Evolutionary conservation across 2,888 invertebrate genomes (phyloP).

Genomic region (Drosophila villosipedis): DNA sequence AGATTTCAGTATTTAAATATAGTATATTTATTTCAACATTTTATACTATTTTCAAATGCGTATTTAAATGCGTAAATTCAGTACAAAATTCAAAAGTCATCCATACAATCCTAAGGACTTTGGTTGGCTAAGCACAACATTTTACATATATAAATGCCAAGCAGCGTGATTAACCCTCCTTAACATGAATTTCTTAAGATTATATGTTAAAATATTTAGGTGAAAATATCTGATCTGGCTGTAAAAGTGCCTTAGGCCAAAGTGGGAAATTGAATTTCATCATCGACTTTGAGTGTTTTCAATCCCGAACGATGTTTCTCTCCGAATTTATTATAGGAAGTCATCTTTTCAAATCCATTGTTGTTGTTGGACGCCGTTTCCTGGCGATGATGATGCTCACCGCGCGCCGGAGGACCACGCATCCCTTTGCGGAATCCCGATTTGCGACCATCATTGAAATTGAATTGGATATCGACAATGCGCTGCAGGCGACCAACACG

Average conservation of each 20-base stretch:
- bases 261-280: constrained; percentile 97
- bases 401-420: constrained; percentile 84
- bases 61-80: constrained; percentile 51
- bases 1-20: constrained; percentile 33
- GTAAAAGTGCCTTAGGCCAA: constrained; percentile 88
- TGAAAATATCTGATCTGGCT: constrained; percentile 10
- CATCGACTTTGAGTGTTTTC: constrained; percentile 94
- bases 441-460: constrained; percentile 92
- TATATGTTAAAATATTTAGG: constrained; percentile 32
- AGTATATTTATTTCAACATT: constrained; percentile 55
- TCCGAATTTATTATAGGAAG: constrained; percentile 55
- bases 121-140: constrained; percentile 44
- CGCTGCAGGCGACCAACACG: constrained; percentile 94
- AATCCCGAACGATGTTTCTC: constrained; percentile 70
- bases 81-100: constrained; percentile 51
- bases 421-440: constrained; percentile 89
- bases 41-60: constrained; percentile 75
- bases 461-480: constrained; percentile 94
- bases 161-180: constrained; percentile 36
- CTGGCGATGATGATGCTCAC: constrained; percentile 61
- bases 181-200: constrained; percentile 32
- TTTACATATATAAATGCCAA: constrained; percentile 48
- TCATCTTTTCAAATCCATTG: constrained; percentile 77
- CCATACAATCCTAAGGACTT: constrained; percentile 50
- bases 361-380: constrained; percentile 54